phyloP scores from a whole-genome alignment of 2,113 vertebrate genomes.

The Camelus dromedarius region DNA sequence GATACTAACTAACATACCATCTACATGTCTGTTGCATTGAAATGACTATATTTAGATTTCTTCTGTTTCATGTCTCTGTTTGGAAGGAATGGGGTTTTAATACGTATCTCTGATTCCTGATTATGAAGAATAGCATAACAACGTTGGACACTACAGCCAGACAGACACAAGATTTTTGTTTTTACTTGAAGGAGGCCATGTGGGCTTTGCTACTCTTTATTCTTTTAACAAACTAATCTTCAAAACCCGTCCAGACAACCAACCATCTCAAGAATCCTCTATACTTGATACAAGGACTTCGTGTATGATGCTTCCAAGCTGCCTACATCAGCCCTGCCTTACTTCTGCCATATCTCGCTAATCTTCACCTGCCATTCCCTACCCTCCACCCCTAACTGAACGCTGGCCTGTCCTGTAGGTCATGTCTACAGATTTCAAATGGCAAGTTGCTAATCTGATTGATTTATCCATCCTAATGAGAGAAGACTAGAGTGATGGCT shows the following conservation, averaged over 20 bases:
- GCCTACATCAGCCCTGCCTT: neutral
- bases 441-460: neutral
- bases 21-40: neutral
- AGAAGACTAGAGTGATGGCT: neutral
- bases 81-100: neutral
- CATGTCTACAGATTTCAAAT: neutral
- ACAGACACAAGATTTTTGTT: neutral
- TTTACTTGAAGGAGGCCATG: neutral
- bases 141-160: neutral
- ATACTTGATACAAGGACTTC: neutral
- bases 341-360: neutral
- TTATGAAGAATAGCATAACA: neutral
- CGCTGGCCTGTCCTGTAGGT: neutral
- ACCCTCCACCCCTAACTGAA: neutral
- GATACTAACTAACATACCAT: neutral
- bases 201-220: neutral
- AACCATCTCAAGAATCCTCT: neutral
- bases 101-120: neutral
- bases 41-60: neutral
- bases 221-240: neutral
- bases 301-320: neutral
- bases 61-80: neutral
- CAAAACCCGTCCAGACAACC: neutral
- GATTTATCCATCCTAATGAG: neutral
- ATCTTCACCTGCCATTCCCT: neutral